Evolutionary conservation across 2,113 vertebrate genomes (phyloP).

Genomic region (Upupa epops): DNA sequence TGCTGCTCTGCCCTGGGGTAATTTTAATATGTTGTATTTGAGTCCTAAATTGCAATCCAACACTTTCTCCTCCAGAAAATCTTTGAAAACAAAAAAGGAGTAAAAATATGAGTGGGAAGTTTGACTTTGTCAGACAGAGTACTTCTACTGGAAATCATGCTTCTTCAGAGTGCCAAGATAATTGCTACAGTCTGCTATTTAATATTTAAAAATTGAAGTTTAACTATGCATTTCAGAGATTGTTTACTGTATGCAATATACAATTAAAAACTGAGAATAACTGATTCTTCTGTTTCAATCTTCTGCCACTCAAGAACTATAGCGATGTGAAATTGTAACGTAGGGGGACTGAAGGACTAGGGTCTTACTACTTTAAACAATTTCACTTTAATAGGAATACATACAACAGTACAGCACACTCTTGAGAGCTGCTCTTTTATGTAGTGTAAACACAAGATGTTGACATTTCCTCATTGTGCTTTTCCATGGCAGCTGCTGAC

Average conservation of each 20-base stretch:
- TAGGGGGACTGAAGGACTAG: neutral
- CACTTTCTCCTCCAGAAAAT: neutral
- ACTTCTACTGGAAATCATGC: neutral
- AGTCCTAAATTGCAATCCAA: neutral
- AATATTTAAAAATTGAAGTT: neutral
- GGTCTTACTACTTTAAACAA: neutral
- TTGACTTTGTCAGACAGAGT: neutral
- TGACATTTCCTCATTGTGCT: neutral
- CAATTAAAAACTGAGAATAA: neutral
- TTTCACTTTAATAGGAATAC: neutral
- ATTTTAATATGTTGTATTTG: neutral
- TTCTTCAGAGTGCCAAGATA: constrained; percentile 6
- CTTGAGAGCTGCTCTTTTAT: neutral
- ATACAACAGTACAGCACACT: neutral
- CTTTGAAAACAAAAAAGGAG: neutral
- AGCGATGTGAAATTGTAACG: neutral
- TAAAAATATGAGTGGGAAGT: neutral
- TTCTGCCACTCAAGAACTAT: neutral
- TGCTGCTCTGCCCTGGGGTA: neutral
- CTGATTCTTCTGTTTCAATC: no score
- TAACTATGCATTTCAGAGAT: neutral
- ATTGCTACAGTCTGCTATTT: neutral
- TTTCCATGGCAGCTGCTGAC: neutral
- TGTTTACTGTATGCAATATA: neutral
- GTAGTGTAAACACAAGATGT: neutral